A percentile compares a stretch with the other conserved stretches of the same genome.
These are phyloP conservation scores for Chlorops oryzae DNA, from an alignment of 1,140 invertebrate species.

Conservation along the genomic window DNA sequence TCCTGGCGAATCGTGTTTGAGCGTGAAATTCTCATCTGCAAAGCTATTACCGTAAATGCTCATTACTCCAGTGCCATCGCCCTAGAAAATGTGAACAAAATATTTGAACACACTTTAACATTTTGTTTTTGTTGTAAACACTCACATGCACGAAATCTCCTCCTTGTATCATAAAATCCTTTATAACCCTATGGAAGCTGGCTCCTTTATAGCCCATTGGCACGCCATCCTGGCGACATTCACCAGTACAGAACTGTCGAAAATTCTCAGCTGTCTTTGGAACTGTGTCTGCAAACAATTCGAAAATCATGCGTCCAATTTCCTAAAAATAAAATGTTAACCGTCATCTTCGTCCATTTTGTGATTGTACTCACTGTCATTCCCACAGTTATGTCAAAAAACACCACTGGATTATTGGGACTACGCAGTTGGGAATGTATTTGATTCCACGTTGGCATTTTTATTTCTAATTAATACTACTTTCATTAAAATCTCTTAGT, in stretches of 20 bases:
- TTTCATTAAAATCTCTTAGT: too few species aligned
- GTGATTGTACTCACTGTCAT: slow-evolving; percentile 60
- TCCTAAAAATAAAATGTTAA: slow-evolving; percentile 47
- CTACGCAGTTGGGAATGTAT: slow-evolving; percentile 85
- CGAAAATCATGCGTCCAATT: slow-evolving; percentile 93
- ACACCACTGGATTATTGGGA: slow-evolving; percentile 94
- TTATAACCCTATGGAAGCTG: slow-evolving; percentile 96
- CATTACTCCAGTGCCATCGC: slow-evolving; percentile 96
- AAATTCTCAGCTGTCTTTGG: slow-evolving; percentile 99
- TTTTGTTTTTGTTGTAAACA: background rate
- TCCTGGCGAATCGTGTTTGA: slow-evolving; percentile 92
- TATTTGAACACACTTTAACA: background rate
- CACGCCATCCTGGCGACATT: slow-evolving; percentile 82
- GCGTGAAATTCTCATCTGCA: slow-evolving; percentile 92
- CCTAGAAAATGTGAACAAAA: slow-evolving; percentile 54
- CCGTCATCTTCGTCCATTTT: too few species aligned
- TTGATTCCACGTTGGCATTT: slow-evolving; percentile 86
- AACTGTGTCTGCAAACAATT: slow-evolving; percentile 92
- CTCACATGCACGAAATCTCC: slow-evolving; percentile 96
- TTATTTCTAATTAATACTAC: too few species aligned
- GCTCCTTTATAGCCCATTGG: slow-evolving; percentile 94
- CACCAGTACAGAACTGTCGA: slow-evolving; percentile 96
- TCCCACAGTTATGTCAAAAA: slow-evolving; percentile 91
- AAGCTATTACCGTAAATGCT: slow-evolving; percentile 97
- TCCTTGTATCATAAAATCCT: slow-evolving; percentile 98